These are phyloP conservation scores for mouse (Mus musculus) DNA, from an alignment of 2,113 vertebrate species.

Conservation along the genomic window GRCm39 chr17:42950001-42950500, in stretches of 20 bases:
- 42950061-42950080: constrained; percentile 65
- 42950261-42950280: neutral
- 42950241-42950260: neutral
- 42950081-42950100: constrained; percentile 71
- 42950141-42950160: constrained; percentile 64
- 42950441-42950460: constrained; percentile 11
- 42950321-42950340: neutral
- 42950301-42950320: neutral
- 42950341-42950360: neutral
- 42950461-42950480: neutral
- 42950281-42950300: neutral
- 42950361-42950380: neutral
- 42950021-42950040: constrained; percentile 76
- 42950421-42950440: constrained; percentile 2
- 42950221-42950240: constrained; percentile 2
- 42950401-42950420: neutral
- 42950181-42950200: neutral
- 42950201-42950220: neutral
- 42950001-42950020: constrained; percentile 78
- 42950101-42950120: constrained; percentile 76
- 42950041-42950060: constrained; percentile 81
- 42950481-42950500: neutral
- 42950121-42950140: constrained; percentile 74
- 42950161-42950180: constrained; percentile 63
- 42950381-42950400: neutral